phyloP scores from a whole-genome alignment of 1,140 invertebrate species.

The Euborellia annulipes region DNA sequence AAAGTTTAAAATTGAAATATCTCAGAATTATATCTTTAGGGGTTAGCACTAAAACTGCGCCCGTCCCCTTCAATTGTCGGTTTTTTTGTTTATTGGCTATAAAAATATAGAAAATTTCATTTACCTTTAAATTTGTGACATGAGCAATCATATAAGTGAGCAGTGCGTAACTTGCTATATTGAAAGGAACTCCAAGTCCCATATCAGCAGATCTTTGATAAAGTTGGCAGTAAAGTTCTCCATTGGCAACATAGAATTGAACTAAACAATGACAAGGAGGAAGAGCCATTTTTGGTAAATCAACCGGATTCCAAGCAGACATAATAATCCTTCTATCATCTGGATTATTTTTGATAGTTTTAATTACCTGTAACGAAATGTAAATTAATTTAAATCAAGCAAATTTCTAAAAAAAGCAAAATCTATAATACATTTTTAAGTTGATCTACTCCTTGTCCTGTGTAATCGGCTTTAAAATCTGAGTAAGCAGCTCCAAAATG shows the following conservation, averaged over 20 bases:
- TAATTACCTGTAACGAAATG: conserved; percentile 38
- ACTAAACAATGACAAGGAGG: conserved; percentile 92
- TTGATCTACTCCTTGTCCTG: conserved; percentile 82
- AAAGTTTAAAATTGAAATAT: no score
- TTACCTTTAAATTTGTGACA: conserved; percentile 66
- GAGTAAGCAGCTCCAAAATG: conserved; percentile 92
- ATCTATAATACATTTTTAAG: conserved; percentile 32
- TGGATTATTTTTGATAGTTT: conserved; percentile 71
- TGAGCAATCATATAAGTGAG: conserved; percentile 95
- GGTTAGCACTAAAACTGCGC: no score
- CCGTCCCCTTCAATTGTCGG: no score
- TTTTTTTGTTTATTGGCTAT: no score
- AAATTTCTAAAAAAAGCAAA: no score
- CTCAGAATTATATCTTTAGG: no score
- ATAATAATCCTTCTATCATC: conserved; percentile 82
- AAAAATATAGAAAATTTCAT: no score
- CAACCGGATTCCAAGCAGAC: conserved; percentile 88
- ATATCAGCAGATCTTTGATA: conserved; percentile 97
- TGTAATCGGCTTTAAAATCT: conserved; percentile 72
- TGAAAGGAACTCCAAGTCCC: conserved; percentile 96
- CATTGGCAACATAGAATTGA: conserved; percentile 87
- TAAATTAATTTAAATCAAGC: no score
- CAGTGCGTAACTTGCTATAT: conserved; percentile 93
- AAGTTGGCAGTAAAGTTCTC: conserved; percentile 72
- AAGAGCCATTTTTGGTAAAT: conserved; percentile 84